phyloP scores from a whole-genome alignment of 2,113 vertebrate genomes.

The Sapayoa aenigma region DNA sequence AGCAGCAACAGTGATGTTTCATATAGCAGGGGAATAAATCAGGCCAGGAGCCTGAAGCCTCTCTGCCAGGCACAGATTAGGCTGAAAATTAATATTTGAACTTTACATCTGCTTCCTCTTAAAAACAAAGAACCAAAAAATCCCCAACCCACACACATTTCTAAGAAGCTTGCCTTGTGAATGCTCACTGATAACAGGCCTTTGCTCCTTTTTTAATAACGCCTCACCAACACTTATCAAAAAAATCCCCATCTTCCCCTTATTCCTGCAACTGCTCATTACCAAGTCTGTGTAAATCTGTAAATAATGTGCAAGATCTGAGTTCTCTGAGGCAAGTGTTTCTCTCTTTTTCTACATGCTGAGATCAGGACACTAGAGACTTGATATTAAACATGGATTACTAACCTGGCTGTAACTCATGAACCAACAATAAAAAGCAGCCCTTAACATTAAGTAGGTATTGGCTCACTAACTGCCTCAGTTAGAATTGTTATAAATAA shows the following conservation, averaged over 20 bases:
- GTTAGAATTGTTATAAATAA: background rate
- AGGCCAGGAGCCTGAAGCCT: background rate
- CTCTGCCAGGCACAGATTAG: background rate
- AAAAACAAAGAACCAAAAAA: background rate
- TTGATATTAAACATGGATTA: background rate
- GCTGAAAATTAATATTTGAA: background rate
- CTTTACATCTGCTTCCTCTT: background rate
- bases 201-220: background rate
- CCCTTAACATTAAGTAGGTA: background rate
- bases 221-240: background rate
- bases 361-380: background rate
- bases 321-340: background rate
- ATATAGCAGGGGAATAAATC: background rate
- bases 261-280: background rate
- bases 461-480: background rate
- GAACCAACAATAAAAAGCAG: background rate
- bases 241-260: background rate
- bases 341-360: background rate
- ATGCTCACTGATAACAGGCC: background rate
- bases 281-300: background rate
- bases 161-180: background rate
- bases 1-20: background rate
- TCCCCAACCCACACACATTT: background rate
- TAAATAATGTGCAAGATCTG: background rate
- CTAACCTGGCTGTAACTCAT: background rate